Conservation (phyloP, 2,113 vertebrate genomes). For the Corythoichthys haematopterus region DNA sequence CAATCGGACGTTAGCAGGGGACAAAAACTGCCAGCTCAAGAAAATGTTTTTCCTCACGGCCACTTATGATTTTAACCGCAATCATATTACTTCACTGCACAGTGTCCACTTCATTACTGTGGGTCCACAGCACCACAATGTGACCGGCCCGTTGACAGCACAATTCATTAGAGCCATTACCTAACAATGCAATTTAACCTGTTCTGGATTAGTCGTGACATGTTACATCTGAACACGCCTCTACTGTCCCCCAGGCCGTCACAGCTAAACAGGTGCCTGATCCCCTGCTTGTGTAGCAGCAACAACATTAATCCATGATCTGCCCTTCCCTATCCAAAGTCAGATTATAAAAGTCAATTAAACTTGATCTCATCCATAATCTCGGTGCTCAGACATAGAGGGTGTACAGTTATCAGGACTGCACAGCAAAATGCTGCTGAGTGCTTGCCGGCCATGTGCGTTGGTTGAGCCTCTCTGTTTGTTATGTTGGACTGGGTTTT, state of each 20-base stretch:
- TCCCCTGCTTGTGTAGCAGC: conserved; percentile 55
- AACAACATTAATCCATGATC: conserved; percentile 60
- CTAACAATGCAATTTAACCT: conserved; percentile 34
- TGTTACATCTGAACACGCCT: conserved; percentile 47
- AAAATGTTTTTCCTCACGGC: conserved; percentile 31
- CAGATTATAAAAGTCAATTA: conserved; percentile 64
- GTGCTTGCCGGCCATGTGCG: conserved; percentile 13
- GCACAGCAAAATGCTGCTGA: conserved; percentile 29
- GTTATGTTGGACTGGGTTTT: conserved; percentile 2
- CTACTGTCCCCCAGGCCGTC: conserved; percentile 35
- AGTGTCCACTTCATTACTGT: conserved; percentile 44
- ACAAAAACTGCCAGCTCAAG: conserved; percentile 26
- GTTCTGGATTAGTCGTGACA: conserved; percentile 50
- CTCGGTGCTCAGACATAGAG: conserved; percentile 33
- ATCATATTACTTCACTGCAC: conserved; percentile 41
- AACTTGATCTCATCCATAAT: conserved; percentile 54
- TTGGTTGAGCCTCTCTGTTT: neutral
- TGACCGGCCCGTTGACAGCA: conserved; percentile 20
- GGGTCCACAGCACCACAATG: conserved; percentile 17
- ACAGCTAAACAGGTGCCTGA: conserved; percentile 44
- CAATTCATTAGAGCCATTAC: conserved; percentile 48
- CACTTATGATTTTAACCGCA: conserved; percentile 43
- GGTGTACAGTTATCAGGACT: conserved; percentile 41
- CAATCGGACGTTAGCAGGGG: conserved; percentile 18
- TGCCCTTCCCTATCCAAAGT: conserved; percentile 44